Conservation (phyloP, 2,888 invertebrate genomes). For the Andrena minutula region DNA sequence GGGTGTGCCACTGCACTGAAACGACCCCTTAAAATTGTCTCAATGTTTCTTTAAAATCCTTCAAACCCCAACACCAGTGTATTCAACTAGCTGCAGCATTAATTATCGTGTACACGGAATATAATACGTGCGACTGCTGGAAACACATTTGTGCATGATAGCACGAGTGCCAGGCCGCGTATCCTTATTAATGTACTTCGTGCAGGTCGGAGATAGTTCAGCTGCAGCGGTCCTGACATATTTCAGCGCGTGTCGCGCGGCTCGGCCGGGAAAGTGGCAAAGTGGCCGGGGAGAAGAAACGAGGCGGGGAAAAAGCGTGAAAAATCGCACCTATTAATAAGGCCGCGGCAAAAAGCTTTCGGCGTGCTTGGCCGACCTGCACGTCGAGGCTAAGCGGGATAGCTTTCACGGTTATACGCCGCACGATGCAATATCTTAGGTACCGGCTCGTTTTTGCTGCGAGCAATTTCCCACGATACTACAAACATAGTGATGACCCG, state of each 20-base stretch:
- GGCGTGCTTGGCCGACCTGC: conserved; percentile 44
- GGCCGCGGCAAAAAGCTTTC: conserved; percentile 65
- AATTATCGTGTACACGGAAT: conserved; percentile 13
- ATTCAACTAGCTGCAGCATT: neutral
- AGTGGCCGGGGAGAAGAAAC: conserved; percentile 19
- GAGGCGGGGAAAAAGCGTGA: conserved; percentile 63
- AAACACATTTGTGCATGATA: conserved; percentile 61
- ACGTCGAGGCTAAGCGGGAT: conserved; percentile 47
- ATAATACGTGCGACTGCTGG: neutral
- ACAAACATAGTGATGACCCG: neutral
- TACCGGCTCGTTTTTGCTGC: conserved; percentile 19
- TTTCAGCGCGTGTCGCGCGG: conserved; percentile 56
- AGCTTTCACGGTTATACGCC: conserved; percentile 42
- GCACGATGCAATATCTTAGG: conserved; percentile 37
- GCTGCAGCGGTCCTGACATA: conserved; percentile 67
- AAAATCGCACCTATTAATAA: conserved; percentile 78
- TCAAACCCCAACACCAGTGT: too few species aligned
- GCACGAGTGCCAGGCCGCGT: conserved; percentile 24
- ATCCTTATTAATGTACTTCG: conserved; percentile 72
- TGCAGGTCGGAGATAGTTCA: conserved; percentile 59
- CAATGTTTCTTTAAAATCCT: too few species aligned
- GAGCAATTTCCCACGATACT: conserved; percentile 22
- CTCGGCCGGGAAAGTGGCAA: conserved; percentile 9
- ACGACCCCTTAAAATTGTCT: too few species aligned
- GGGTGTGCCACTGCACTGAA: too few species aligned